Base-by-base conservation (phyloP, 2,888 invertebrate species). In the Clanis bilineata region DNA sequence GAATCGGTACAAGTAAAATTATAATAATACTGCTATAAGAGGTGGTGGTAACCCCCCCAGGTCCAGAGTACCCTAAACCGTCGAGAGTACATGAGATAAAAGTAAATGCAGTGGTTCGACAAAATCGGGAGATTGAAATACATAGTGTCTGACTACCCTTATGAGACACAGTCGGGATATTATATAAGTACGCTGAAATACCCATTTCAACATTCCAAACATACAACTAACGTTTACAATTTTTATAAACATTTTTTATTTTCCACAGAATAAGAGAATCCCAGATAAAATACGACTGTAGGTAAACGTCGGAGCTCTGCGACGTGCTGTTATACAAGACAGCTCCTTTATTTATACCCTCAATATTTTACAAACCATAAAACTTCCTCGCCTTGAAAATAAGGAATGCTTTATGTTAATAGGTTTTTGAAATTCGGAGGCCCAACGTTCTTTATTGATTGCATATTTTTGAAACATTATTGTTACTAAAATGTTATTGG, bases 361-460 rank as follows among this genome's bases (percentile, higher is more conserved):
- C 88, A 88, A 90, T 90, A 90, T 90, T 90, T 90, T 86, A 90
- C 89, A 90, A 90, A 86, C 87, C 90, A 88, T 90, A 90, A 90
- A 90, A 90, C 86, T 89, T 87, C 79, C 77, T 77, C 75, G 82
- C 77, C 82, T 82, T 82, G 83, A 84, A 88, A 89, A 87, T 85
- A 86, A 84, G 80, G 79, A 86, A 86, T 81, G 85, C 85, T 90
- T 89, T 87, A 88, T 83, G 86, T 84, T 88, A 87, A 88, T 86
- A 88, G 82, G 84, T 88, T 81, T 81, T 77, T 80, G 75, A 67
- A 71, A 67, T 76, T 74, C 63, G 66, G 68, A 63, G 64, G 66
- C 18, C 18, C 18, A 18, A 18, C 72, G 70, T 62, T 73, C 80
- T 82, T 77, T 75, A 74, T 72, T 70, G 67, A 70, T 66, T 67